phyloP scores from a whole-genome alignment of 2,888 invertebrate species.

The Lithodes maja region DNA sequence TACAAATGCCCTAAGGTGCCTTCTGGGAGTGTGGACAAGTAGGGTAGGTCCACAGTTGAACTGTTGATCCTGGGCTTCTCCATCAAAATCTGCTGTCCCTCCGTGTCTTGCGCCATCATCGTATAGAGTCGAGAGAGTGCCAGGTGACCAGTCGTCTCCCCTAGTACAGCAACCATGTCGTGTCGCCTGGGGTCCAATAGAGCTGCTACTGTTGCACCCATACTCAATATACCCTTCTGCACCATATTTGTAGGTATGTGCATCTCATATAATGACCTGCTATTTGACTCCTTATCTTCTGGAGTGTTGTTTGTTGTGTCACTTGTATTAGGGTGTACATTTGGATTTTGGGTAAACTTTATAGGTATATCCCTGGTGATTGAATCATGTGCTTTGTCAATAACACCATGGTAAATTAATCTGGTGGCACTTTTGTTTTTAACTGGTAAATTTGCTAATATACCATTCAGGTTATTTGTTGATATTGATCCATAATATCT shows the following conservation, averaged over 20 bases:
- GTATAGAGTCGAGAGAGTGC: constrained; percentile 84
- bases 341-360: neutral
- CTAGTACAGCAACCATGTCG: constrained; percentile 96
- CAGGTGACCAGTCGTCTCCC: constrained; percentile 87
- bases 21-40: constrained; percentile 83
- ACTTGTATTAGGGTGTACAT: neutral
- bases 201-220: constrained; percentile 91
- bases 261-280: constrained; percentile 27
- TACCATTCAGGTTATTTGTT: too few relatives aligned
- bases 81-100: constrained; percentile 83
- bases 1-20: constrained; percentile 92
- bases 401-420: too few relatives aligned
- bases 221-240: constrained; percentile 85
- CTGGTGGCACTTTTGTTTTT: too few relatives aligned
- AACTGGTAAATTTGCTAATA: too few relatives aligned
- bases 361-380: neutral
- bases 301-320: too few relatives aligned
- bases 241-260: constrained; percentile 74
- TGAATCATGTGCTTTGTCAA: too few relatives aligned
- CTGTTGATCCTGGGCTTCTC: constrained; percentile 92
- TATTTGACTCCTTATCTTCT: neutral
- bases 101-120: constrained; percentile 85
- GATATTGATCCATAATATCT: too few relatives aligned
- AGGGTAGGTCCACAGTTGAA: constrained; percentile 84
- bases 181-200: constrained; percentile 85